Conservation (phyloP, 1,140 invertebrate genomes). For the Drosophila neocordata region DNA sequence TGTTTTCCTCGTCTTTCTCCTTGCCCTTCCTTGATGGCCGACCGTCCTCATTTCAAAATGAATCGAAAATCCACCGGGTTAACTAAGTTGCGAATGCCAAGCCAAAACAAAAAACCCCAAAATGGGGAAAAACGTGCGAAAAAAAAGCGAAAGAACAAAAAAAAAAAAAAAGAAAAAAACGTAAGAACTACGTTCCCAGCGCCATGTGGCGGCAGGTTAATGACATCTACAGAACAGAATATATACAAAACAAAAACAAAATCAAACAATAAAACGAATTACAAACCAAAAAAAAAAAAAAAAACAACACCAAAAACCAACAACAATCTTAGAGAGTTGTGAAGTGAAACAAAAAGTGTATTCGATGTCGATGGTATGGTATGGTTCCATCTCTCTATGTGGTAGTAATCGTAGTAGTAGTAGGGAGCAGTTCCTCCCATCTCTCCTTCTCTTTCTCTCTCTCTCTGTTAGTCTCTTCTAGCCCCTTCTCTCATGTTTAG, state of each 20-base stretch:
- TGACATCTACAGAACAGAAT: constrained; percentile 53
- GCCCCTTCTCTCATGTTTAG: background rate
- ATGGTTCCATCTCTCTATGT: constrained; percentile 7
- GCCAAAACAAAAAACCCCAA: constrained; percentile 63
- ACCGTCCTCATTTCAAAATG: constrained; percentile 11
- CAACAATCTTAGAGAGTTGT: constrained; percentile 19
- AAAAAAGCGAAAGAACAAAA: constrained; percentile 56
- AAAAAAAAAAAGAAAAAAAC: constrained; percentile 51
- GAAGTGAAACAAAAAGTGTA: constrained; percentile 65
- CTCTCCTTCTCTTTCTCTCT: background rate
- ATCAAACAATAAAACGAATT: constrained; percentile 44
- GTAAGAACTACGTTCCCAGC: constrained; percentile 62
- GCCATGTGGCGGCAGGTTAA: constrained; percentile 64
- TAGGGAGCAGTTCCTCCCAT: background rate
- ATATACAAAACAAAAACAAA: constrained; percentile 32
- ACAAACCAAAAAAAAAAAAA: constrained; percentile 24
- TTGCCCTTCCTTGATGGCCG: background rate
- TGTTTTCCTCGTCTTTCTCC: background rate
- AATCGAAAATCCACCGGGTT: constrained; percentile 20
- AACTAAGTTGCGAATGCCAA: constrained; percentile 47
- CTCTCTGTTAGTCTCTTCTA: too few relatives aligned
- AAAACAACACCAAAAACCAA: constrained; percentile 24
- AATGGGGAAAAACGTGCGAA: constrained; percentile 47
- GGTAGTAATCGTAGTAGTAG: background rate
- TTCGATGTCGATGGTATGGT: constrained; percentile 36